Base-by-base conservation (phyloP, 2,113 vertebrate species). In the Abramis brama region DNA sequence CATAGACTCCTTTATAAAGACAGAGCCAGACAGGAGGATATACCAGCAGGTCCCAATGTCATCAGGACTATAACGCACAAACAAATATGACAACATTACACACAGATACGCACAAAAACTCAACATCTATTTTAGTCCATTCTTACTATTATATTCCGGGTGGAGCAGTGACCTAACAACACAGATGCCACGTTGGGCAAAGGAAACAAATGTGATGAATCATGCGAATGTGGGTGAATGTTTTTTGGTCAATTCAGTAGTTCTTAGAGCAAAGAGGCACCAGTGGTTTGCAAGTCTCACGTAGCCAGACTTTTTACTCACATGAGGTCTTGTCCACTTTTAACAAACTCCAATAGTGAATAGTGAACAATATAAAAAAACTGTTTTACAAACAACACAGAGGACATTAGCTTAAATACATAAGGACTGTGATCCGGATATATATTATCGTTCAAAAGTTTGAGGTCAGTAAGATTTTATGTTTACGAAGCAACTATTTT, bases 1-100 rank as follows among this genome's bases (percentile, higher is more conserved):
- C 96, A 97, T 97, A 74, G 96, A 97, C 75, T 97, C 96, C 91
- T 97, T 97, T 90, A 97, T 97, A 92, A 97, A 97, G 89, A 97
- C 96, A 8, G 96, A 97, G 23, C 96, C 96, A 87, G 96, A 97
- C 23, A 97, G 94, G 50, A 97, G 94, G 82, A 97, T 97, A 90
- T 97, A 97, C 96, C 96, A 97, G 93, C 96, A 97, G 91, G 95
- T 96, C 59, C 96, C 96, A 83, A 96, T 95, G 91, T 97, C 96
- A 90, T 97, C 96, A 73, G 96, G 96, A 62, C 91, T 91, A n/a
- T 1, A 84, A 86, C 19, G 83, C n/a, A 74, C 50, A 74, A 6
- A 73, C 55, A 78, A 7, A 85, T 3, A 45, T 36, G 59, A 62
- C 39, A 81, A 68, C n/a, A 68, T 25, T 27, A 66, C 23, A 57